phyloP scores from a whole-genome alignment of 1,140 invertebrate species.

The Pseudomyrmex sp. region DNA sequence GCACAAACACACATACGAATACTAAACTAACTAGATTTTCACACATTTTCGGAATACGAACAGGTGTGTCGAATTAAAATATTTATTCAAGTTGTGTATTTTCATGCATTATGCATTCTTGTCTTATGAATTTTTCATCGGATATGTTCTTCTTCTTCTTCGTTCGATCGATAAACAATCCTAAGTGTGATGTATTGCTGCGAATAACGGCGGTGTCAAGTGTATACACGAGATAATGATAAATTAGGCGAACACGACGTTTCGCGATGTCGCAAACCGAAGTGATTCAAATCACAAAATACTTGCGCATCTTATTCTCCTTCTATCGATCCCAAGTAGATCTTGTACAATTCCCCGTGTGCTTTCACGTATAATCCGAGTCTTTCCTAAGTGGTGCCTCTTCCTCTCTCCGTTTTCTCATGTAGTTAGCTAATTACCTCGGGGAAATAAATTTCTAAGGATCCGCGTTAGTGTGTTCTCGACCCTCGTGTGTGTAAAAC shows the following conservation, averaged over 20 bases:
- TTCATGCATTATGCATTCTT: background rate
- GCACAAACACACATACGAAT: no score
- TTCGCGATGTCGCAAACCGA: slow-evolving; percentile 3
- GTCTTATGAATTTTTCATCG: background rate
- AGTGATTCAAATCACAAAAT: slow-evolving; percentile 8
- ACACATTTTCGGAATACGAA: background rate
- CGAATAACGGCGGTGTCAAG: background rate
- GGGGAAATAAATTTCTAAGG: slow-evolving; percentile 1
- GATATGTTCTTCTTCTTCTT: background rate
- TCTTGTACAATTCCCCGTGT: background rate
- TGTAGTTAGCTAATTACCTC: slow-evolving; percentile 9
- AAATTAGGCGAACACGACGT: background rate
- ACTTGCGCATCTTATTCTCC: background rate
- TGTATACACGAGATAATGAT: background rate
- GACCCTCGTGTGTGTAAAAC: slow-evolving; percentile 9
- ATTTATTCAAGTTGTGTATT: background rate
- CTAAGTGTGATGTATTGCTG: slow-evolving; percentile 38
- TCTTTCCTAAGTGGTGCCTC: background rate
- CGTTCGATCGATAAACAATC: slow-evolving; percentile 57
- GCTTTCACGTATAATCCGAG: background rate
- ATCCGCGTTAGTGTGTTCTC: background rate
- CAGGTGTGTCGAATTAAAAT: background rate
- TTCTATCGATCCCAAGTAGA: background rate
- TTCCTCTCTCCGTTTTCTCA: background rate
- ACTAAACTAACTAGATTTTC: no score